Conservation (phyloP, 2,797 vertebrate genomes). For the Mastacembelus armatus region DNA sequence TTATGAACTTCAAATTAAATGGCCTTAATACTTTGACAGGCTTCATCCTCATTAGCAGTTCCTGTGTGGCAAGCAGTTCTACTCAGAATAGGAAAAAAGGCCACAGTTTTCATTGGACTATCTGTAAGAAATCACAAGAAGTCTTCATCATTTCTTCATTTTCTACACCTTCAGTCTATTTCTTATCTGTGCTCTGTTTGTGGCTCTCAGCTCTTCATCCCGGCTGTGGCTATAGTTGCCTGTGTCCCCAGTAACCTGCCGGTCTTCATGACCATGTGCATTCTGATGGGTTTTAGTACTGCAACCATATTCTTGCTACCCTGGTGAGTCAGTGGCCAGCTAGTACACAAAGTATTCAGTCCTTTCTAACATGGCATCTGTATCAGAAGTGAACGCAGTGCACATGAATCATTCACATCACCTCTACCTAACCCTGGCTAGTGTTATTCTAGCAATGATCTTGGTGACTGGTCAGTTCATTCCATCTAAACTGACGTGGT, state of each 20-base stretch:
- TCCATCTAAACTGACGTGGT: constrained; percentile 2
- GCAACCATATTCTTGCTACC: constrained; percentile 83
- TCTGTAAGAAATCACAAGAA: constrained; percentile 83
- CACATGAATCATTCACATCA: constrained; percentile 56
- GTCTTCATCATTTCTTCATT: constrained; percentile 3
- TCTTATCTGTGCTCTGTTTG: neutral
- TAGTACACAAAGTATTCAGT: constrained; percentile 22
- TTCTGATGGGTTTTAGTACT: constrained; percentile 81
- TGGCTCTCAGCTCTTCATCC: constrained; percentile 81
- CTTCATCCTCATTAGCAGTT: constrained; percentile 77
- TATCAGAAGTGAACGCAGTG: constrained; percentile 29
- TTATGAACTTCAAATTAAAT: neutral
- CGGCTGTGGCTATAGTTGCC: constrained; percentile 71
- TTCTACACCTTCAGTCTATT: neutral
- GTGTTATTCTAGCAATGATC: constrained; percentile 17
- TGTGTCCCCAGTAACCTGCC: constrained; percentile 78
- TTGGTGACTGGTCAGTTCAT: constrained; percentile 14
- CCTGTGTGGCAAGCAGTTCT: constrained; percentile 83
- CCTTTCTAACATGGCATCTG: constrained; percentile 45
- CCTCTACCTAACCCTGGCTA: constrained; percentile 25
- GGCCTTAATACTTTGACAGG: constrained; percentile 53
- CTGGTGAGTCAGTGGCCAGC: constrained; percentile 78
- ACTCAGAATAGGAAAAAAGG: constrained; percentile 83
- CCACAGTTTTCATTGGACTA: constrained; percentile 76
- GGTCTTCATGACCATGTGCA: constrained; percentile 75